These are phyloP conservation scores for Xylocampa areola DNA, from an alignment of 2,888 invertebrate genomes.

Conservation along the genomic window DNA sequence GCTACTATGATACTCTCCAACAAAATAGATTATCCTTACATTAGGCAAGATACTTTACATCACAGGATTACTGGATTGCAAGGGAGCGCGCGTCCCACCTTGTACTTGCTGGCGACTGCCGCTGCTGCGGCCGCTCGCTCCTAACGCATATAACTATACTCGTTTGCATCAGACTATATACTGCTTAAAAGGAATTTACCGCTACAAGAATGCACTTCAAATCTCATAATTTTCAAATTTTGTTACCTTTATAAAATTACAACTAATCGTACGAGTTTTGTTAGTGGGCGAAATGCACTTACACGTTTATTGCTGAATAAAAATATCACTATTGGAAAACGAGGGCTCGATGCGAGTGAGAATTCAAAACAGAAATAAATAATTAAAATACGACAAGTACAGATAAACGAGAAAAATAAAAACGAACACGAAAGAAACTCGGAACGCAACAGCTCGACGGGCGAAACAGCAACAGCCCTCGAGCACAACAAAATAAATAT, in stretches of 20 bases:
- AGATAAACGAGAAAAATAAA: slow-evolving; percentile 82
- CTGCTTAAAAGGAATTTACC: slow-evolving; percentile 87
- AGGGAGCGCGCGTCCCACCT: slow-evolving; percentile 61
- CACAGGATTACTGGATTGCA: slow-evolving; percentile 81
- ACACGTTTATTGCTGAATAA: slow-evolving; percentile 88
- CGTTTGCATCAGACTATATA: slow-evolving; percentile 86
- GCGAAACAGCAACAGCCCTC: slow-evolving; percentile 88
- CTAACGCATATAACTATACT: slow-evolving; percentile 66
- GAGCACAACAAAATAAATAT: slow-evolving; percentile 88
- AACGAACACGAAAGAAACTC: slow-evolving; percentile 85
- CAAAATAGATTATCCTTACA: slow-evolving; percentile 86
- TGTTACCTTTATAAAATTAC: slow-evolving; percentile 85
- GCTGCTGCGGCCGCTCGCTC: slow-evolving; percentile 40
- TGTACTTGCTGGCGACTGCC: slow-evolving; percentile 44
- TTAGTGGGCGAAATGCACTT: slow-evolving; percentile 84
- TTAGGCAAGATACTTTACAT: slow-evolving; percentile 87
- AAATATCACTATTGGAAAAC: slow-evolving; percentile 90
- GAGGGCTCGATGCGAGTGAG: slow-evolving; percentile 84
- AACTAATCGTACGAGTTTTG: slow-evolving; percentile 83
- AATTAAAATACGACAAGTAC: slow-evolving; percentile 82
- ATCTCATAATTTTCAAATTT: slow-evolving; percentile 87
- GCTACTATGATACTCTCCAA: slow-evolving; percentile 76
- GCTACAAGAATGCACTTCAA: slow-evolving; percentile 89
- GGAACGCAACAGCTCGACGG: slow-evolving; percentile 85
- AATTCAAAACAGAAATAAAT: slow-evolving; percentile 86